These are phyloP conservation scores for Strix uralensis DNA, from an alignment of 2,113 vertebrate genomes.

Conservation along the genomic window DNA sequence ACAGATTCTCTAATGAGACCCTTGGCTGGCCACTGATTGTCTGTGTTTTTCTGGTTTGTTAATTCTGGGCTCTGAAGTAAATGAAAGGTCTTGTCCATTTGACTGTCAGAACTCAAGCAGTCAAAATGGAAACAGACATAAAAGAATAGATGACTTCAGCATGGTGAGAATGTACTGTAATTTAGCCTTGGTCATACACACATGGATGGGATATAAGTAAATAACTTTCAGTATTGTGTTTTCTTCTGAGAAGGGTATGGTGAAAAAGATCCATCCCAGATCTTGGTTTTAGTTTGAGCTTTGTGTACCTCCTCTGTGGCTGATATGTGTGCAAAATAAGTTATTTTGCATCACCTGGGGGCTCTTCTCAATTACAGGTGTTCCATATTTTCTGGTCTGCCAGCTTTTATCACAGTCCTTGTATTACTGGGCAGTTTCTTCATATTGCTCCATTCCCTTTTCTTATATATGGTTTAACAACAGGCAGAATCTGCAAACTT, in stretches of 20 bases:
- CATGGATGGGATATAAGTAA: not conserved
- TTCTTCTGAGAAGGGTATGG: not conserved
- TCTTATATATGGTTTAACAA: not conserved
- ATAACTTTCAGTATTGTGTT: not conserved
- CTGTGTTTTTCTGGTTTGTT: slow-evolving; percentile 63
- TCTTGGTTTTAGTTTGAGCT: not conserved
- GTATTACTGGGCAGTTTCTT: not conserved
- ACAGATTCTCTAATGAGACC: slow-evolving; percentile 65
- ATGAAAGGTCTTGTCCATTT: slow-evolving; percentile 25
- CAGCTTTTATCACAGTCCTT: not conserved
- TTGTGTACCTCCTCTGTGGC: not conserved
- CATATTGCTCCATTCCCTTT: not conserved
- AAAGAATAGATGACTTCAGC: slow-evolving; percentile 5
- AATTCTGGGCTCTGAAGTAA: slow-evolving; percentile 58
- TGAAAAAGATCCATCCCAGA: not conserved
- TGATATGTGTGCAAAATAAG: not conserved
- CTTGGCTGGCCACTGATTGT: slow-evolving; percentile 58
- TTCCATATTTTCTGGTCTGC: not conserved
- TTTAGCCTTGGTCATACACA: not conserved
- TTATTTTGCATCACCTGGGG: not conserved
- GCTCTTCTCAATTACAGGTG: not conserved
- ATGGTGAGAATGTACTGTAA: not conserved
- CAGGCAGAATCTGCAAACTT: not conserved
- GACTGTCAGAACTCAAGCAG: not conserved
- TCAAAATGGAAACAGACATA: slow-evolving; percentile 32